These are phyloP conservation scores for Lochmaea capreae DNA, from an alignment of 2,888 invertebrate species.

Conservation along the genomic window DNA sequence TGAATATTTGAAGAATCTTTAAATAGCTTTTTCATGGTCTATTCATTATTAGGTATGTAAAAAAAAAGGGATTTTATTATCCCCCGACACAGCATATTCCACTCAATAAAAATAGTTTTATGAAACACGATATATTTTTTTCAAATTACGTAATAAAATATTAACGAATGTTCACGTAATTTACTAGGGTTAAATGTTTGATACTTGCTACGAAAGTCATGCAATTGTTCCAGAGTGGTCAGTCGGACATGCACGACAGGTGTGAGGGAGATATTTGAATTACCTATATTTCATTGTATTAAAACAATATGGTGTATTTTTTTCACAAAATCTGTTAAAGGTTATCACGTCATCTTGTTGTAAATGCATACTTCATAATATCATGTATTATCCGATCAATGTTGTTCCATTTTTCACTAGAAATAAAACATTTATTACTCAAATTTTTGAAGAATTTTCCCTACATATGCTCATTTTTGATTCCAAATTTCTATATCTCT, in stretches of 20 bases:
- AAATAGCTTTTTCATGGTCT: neutral
- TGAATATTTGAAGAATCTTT: neutral
- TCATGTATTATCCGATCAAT: neutral
- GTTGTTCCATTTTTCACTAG: too few species aligned
- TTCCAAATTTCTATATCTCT: too few species aligned
- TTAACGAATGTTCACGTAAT: slow-evolving; percentile 62
- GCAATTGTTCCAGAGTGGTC: slow-evolving; percentile 30
- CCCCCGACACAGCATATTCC: slow-evolving; percentile 37
- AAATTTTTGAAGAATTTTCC: too few species aligned
- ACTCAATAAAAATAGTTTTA: slow-evolving; percentile 50
- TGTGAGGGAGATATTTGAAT: slow-evolving; percentile 22
- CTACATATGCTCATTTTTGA: too few species aligned
- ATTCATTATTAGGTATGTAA: slow-evolving; percentile 22
- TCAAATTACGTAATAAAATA: slow-evolving; percentile 63
- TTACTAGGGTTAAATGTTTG: slow-evolving; percentile 62
- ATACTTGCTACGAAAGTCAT: slow-evolving; percentile 44
- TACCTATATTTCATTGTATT: neutral
- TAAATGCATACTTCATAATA: neutral
- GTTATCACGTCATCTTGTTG: slow-evolving; percentile 5
- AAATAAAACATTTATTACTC: too few species aligned
- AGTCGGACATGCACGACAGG: slow-evolving; percentile 31
- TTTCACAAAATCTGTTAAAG: slow-evolving; percentile 1
- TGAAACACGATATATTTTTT: slow-evolving; percentile 56
- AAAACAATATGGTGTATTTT: slow-evolving; percentile 2
- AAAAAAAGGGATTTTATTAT: slow-evolving; percentile 25